phyloP scores from a whole-genome alignment of 2,113 vertebrate genomes.

The Podarcis muralis region DNA sequence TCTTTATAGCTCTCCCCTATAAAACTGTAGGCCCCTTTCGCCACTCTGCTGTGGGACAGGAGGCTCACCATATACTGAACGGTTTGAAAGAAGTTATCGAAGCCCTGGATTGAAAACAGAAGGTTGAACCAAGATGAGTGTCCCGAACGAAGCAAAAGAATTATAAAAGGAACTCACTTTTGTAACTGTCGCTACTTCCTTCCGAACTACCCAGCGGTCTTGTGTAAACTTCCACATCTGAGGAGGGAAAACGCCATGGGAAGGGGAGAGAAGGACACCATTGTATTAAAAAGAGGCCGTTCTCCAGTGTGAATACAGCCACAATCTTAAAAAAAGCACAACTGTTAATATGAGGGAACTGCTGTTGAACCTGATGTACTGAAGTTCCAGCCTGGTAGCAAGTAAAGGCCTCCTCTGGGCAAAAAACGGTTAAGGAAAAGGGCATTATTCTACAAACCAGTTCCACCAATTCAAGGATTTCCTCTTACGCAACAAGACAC shows the following conservation, averaged over 20 bases:
- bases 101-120: not conserved
- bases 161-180: slow-evolving; percentile 80
- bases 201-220: slow-evolving; percentile 92
- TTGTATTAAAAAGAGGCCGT: not conserved
- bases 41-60: too few relatives aligned
- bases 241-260: not conserved
- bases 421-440: not conserved
- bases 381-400: not conserved
- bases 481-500: too few relatives aligned
- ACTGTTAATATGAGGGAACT: not conserved
- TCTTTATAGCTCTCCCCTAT: too few relatives aligned
- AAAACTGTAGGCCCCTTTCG: too few relatives aligned
- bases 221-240: slow-evolving; percentile 98
- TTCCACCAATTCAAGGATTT: too few relatives aligned
- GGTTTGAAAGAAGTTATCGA: not conserved
- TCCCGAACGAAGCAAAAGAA: too few relatives aligned
- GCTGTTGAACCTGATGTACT: not conserved
- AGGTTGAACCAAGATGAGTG: not conserved
- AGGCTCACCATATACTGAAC: not conserved
- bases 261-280: not conserved
- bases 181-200: slow-evolving; percentile 88
- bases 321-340: not conserved
- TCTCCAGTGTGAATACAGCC: not conserved
- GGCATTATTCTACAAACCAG: too few relatives aligned
- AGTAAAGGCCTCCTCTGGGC: not conserved